A percentile compares a stretch with the other conserved stretches of the same genome.
phyloP scores from a whole-genome alignment of 2,888 invertebrate genomes.

The Agonopterix arenella region DNA sequence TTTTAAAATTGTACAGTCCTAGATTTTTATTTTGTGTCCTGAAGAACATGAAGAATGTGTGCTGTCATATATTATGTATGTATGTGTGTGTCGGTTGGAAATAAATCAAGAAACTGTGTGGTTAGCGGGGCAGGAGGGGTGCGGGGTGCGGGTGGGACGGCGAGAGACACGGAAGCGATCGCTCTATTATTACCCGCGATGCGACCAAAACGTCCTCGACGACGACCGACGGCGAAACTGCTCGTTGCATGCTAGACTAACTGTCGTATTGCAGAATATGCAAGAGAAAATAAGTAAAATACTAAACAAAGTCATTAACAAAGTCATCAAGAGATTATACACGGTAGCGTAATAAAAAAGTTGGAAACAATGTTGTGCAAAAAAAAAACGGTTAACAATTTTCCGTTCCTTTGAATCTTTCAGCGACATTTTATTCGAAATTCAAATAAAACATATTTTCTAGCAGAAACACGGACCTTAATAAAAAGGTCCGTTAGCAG shows the following conservation, averaged over 20 bases:
- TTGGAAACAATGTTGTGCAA: too few species aligned
- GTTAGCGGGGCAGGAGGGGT: not conserved
- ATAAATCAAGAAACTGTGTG: conserved; percentile 5
- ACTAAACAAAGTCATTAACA: not conserved
- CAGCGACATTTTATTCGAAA: too few species aligned
- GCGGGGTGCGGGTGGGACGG: conserved; percentile 5
- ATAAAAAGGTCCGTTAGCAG: too few species aligned
- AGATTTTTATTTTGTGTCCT: too few species aligned
- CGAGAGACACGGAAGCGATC: conserved; percentile 15
- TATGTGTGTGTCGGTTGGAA: conserved; percentile 3
- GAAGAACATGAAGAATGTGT: not conserved
- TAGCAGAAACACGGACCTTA: too few species aligned
- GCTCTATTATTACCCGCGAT: conserved; percentile 17
- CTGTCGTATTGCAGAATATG: not conserved
- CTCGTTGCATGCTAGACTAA: not conserved
- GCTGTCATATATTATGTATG: not conserved
- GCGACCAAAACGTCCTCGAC: conserved; percentile 12
- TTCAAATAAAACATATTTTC: too few species aligned
- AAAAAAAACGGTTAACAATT: too few species aligned
- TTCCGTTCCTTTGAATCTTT: too few species aligned
- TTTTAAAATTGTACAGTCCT: too few species aligned
- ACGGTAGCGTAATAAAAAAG: too few species aligned
- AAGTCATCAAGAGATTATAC: too few species aligned
- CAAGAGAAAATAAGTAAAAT: not conserved
- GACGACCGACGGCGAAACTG: not conserved